Base-by-base conservation (phyloP, 2,888 invertebrate genomes). In the Pharmacophagus antenor region DNA sequence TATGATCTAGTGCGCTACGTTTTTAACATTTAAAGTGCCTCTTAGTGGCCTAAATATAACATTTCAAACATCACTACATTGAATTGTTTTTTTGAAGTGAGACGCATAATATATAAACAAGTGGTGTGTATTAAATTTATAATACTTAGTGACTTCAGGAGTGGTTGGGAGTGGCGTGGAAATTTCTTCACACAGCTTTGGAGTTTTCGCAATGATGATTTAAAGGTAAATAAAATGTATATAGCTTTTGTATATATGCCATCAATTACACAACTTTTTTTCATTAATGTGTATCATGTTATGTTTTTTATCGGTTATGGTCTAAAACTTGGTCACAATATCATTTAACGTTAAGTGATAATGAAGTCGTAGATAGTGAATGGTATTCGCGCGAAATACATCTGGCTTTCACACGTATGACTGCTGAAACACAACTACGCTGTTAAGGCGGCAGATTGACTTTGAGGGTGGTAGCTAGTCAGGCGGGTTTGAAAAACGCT, bases 151-250 rank as follows among this genome's bases (percentile, higher is more conserved):
- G 72, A 67, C 70, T 63, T 70, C 37, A 55, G 21, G 53, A 17
- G 74, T 55, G 55, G 21, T 20, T 49, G n/a, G 37, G 23, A 20
- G 18, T 47, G 20, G 42, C 17, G 46, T 68, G 71, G 57, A 71
- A 75, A 73, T 72, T 68, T 71, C 66, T 67, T 70, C 70, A 63
- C 64, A 65, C 73, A 67, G 68, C 77, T 73, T 76, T 72, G 63
- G 63, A 70, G 67, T 70, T 74, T 75, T 72, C 64, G 70, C 79
- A 70, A 80, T 70, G 70, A 86, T 85, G 87, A 74, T 79, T 76
- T 88, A 81, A 84, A 88, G 88, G 88, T 88, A 75, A 78, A 85
- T 67, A 27, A 42, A n/a, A n/a, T n/a, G n/a, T n/a, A n/a, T n/a
- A n/a, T n/a, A n/a, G n/a, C n/a, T n/a, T n/a, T n/a, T n/a, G n/a